Base-by-base conservation (phyloP, 2,113 vertebrate species). In the Pteruthius melanotis region DNA sequence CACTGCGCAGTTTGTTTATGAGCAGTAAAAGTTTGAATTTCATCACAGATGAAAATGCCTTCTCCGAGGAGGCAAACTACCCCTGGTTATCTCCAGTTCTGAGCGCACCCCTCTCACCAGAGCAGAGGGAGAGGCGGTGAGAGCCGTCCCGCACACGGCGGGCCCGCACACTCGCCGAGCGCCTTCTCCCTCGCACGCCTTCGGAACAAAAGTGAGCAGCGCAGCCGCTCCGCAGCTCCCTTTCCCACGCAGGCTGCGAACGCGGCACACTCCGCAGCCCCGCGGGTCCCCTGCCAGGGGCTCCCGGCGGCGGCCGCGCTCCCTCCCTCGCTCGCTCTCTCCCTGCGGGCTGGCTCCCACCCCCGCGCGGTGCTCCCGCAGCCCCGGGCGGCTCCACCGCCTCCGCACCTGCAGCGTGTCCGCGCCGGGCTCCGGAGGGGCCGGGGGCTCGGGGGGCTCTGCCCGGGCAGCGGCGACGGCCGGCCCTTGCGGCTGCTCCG, bases 401-500 rank as follows among this genome's bases (percentile, higher is more conserved):
- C n/a, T n/a, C 39, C 85, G 65, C 97, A 98, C 98, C 98, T 98
- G 97, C 53, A n/a, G 64, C 31, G 72, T 64, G 44, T 98, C 98
- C 87, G 63, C 94, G 82, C 95, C 87, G 82, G 95, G 91, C 68
- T 97, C 98, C 68, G 37, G 92, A 4, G 95, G 93, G 10, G 76
- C 96, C 35, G 31, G 37, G 4, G 87, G 50, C 66, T 52, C 81
- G 28, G 52, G 75, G 30, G 52, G 69, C 65, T 30, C 61, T 5
- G 39, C 14, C 21, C 9, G 7, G 15, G 52, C 10, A 14, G 31
- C 10, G 1, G 4, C 23, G 17, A 6, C 18, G 11, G 24, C 18
- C 27, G 10, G 24, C 30, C 37, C 49, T 26, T 4, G 52, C 42
- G 21, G 8, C 42, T 13, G 56, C 22, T 44, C 15, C 33, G 33